Conservation (phyloP, 2,113 vertebrate species). For the Casuarius casuarius region DNA sequence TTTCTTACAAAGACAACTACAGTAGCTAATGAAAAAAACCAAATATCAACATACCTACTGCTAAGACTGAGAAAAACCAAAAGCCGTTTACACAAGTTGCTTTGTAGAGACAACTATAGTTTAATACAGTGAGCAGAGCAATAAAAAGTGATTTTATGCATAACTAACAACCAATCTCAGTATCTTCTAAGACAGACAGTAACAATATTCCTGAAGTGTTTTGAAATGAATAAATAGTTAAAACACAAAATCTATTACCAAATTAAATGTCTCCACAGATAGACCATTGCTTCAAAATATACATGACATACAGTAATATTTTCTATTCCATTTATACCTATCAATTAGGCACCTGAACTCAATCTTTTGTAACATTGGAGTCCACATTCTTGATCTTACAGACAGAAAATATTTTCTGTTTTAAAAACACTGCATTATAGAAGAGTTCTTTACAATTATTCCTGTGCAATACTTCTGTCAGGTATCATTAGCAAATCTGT, state of each 20-base stretch:
- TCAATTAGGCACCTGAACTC: not conserved
- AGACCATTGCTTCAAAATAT: not conserved
- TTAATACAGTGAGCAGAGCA: not conserved
- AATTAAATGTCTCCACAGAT: not conserved
- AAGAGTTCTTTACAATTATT: slow-evolving; percentile 63
- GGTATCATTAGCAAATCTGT: slow-evolving; percentile 80
- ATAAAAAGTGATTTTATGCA: not conserved
- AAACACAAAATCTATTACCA: not conserved
- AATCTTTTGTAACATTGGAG: not conserved
- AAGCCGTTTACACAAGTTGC: not conserved
- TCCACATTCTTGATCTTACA: not conserved
- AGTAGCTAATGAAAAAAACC: not conserved
- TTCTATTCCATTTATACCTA: not conserved
- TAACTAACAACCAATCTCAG: not conserved
- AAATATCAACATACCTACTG: not conserved
- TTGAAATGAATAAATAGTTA: not conserved
- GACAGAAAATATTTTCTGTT: slow-evolving; percentile 10
- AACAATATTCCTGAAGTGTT: not conserved
- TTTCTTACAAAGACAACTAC: not conserved
- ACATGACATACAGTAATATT: not conserved
- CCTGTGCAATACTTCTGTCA: slow-evolving; percentile 82
- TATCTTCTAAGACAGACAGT: not conserved
- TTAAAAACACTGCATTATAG: not conserved
- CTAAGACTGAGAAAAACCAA: not conserved
- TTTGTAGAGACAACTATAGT: not conserved